A percentile compares a stretch with the other conserved stretches of the same genome.
phyloP scores from a whole-genome alignment of 2,113 vertebrate species.

The Menura novaehollandiae region DNA sequence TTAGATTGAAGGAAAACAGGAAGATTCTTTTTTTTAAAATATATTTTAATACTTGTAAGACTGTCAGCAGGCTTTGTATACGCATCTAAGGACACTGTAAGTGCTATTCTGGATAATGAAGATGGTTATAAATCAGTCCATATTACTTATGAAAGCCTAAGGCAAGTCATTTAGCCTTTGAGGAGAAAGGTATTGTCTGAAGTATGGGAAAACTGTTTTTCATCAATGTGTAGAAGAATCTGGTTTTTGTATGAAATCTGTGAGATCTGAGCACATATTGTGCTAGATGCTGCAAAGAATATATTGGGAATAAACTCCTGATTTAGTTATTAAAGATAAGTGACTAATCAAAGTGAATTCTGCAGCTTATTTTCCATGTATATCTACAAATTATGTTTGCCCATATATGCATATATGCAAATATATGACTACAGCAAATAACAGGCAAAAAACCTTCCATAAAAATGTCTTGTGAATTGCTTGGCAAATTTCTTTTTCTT shows the following conservation, averaged over 20 bases:
- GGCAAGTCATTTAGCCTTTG: not conserved
- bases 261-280: not conserved
- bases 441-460: not conserved
- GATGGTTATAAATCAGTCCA: not conserved
- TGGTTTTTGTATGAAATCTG: not conserved
- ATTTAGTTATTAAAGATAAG: not conserved
- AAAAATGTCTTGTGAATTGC: not conserved
- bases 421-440: not conserved
- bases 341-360: not conserved
- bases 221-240: not conserved
- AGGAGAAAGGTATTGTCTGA: not conserved
- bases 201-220: not conserved
- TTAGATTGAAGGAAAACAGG: not conserved
- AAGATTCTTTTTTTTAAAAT: not conserved
- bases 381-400: not conserved
- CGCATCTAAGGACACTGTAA: fast-evolving
- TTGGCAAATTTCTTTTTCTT: not conserved
- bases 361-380: not conserved
- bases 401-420: not conserved
- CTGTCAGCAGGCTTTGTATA: not conserved
- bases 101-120: not conserved
- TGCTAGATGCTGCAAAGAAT: not conserved
- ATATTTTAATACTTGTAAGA: not conserved
- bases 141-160: not conserved
- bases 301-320: not conserved